A percentile compares a stretch with the other conserved stretches of the same genome.
Evolutionary conservation across 2,888 invertebrate genomes (phyloP).

Genomic region (Parapristionchus giblindavisi): DNA sequence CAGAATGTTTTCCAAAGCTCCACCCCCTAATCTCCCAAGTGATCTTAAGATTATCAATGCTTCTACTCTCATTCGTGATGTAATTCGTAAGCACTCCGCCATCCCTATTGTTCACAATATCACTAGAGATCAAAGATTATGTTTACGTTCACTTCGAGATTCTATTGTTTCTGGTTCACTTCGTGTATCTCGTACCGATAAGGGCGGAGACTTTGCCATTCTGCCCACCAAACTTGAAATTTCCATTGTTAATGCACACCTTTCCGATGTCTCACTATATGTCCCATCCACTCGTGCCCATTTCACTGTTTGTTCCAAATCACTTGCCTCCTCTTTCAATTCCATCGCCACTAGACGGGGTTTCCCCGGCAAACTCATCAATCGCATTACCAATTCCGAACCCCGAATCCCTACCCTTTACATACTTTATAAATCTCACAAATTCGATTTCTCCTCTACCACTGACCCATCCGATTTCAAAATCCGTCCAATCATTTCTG

Average conservation of each 20-base stretch:
- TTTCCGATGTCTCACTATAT: conserved; percentile 10
- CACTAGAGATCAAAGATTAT: background rate
- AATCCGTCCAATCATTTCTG: conserved; percentile 18
- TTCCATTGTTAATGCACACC: background rate
- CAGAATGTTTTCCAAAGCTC: background rate
- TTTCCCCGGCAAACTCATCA: background rate
- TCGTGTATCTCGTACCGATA: conserved; percentile 12
- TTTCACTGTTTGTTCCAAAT: background rate
- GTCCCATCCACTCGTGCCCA: background rate
- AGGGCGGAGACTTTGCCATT: conserved; percentile 25
- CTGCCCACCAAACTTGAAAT: background rate
- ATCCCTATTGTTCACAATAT: background rate
- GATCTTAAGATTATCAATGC: background rate
- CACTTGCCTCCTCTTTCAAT: background rate
- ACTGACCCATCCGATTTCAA: background rate
- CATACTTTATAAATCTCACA: conserved; percentile 17
- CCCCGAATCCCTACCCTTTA: conserved; percentile 14
- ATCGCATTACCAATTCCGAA: background rate
- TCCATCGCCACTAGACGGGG: background rate
- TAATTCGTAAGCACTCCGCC: background rate
- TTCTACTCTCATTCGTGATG: background rate
- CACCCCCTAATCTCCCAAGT: background rate
- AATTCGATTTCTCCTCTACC: background rate
- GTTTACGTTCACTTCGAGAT: background rate
- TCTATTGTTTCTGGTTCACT: background rate